Conservation (phyloP, 1,140 invertebrate species). For the Chrysomallon squamiferum region DNA sequence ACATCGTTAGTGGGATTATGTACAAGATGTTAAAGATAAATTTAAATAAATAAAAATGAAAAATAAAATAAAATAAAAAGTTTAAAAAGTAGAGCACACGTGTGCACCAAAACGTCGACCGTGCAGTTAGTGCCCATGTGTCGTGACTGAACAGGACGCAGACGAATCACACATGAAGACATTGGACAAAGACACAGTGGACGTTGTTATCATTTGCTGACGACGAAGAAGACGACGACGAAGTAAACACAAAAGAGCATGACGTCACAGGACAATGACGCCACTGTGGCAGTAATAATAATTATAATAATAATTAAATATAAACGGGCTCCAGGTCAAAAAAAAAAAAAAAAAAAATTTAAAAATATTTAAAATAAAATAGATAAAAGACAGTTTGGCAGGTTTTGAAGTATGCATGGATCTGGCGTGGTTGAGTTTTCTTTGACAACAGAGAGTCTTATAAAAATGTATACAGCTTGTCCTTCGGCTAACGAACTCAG, state of each 20-base stretch:
- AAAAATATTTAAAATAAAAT: neutral
- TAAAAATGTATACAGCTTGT: neutral
- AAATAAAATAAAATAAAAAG: neutral
- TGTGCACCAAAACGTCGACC: neutral
- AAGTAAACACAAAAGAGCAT: neutral
- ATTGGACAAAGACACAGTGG: no score
- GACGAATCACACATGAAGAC: neutral
- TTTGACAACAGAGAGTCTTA: conserved; percentile 2
- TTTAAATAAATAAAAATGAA: neutral
- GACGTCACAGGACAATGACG: no score
- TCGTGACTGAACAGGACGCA: neutral
- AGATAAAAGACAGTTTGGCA: neutral
- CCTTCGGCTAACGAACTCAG: neutral
- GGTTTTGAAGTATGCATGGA: neutral
- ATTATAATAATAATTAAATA: no score
- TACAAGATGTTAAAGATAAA: no score
- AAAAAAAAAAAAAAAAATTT: neutral
- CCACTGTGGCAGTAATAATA: no score
- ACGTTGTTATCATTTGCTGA: no score
- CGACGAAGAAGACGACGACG: neutral
- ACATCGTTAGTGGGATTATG: no score
- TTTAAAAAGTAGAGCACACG: neutral
- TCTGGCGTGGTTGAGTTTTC: neutral
- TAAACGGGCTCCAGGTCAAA: neutral
- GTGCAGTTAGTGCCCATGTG: conserved; percentile 7